phyloP scores from a whole-genome alignment of 1,140 invertebrate species.

The Lepidurus arcticus region DNA sequence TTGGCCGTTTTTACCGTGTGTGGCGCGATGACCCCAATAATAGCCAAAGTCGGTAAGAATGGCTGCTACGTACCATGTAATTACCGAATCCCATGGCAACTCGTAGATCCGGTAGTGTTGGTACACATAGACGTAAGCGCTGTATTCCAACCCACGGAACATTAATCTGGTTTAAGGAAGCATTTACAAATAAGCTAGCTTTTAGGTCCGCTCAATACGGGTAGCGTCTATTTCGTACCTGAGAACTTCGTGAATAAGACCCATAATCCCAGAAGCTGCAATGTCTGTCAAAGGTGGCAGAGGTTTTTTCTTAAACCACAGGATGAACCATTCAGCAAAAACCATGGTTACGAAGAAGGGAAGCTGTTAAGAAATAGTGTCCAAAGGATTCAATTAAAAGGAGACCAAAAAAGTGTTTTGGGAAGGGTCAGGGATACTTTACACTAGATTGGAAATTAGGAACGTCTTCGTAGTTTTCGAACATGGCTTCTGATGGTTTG shows the following conservation, averaged over 20 bases:
- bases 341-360: neutral
- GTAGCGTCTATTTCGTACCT: neutral
- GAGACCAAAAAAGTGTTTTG: neutral
- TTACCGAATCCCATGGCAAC: slow-evolving; percentile 45
- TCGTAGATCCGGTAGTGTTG: slow-evolving; percentile 43
- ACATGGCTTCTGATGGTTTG: neutral
- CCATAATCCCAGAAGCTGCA: neutral
- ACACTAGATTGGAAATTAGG: neutral
- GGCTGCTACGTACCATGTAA: slow-evolving; percentile 46
- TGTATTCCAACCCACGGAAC: neutral
- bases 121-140: slow-evolving; percentile 44
- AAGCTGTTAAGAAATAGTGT: neutral
- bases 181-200: too few relatives aligned
- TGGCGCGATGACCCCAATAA: slow-evolving; percentile 50
- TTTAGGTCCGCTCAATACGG: too few relatives aligned
- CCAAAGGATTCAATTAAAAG: neutral
- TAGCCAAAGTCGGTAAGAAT: slow-evolving; percentile 48
- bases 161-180: neutral
- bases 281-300: neutral
- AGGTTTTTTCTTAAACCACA: neutral
- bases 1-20: slow-evolving; percentile 44
- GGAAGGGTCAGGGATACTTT: neutral
- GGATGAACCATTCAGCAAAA: neutral
- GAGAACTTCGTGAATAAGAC: neutral
- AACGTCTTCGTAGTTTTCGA: neutral